These are phyloP conservation scores for Euwallacea similis DNA, from an alignment of 1,140 invertebrate species.

Conservation along the genomic window DNA sequence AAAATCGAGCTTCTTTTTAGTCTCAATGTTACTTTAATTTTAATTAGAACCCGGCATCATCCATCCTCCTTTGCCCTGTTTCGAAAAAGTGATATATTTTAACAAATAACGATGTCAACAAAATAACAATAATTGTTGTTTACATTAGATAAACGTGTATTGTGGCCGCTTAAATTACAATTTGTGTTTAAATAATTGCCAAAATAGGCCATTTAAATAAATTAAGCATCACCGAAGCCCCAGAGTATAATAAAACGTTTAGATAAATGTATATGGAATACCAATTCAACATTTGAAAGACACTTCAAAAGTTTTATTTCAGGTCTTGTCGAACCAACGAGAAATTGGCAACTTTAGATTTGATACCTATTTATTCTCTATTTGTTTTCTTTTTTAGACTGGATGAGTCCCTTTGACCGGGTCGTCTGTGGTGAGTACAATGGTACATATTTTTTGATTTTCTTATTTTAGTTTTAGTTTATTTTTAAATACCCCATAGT, in stretches of 20 bases:
- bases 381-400: conserved; percentile 68
- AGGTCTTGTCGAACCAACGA: no score
- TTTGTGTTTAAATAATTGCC: conserved; percentile 22
- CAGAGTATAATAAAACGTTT: not conserved
- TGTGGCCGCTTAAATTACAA: conserved; percentile 12
- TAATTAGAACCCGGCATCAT: no score
- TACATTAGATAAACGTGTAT: conserved; percentile 19
- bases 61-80: no score
- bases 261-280: not conserved
- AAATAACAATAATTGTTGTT: conserved; percentile 17
- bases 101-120: not conserved
- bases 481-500: not conserved
- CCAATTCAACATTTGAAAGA: not conserved
- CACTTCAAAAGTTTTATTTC: no score
- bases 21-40: no score
- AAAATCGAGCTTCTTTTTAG: no score
- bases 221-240: conserved; percentile 4
- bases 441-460: conserved; percentile 65
- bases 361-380: conserved; percentile 1
- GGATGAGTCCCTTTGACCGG: conserved; percentile 89
- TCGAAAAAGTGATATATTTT: no score
- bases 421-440: conserved; percentile 88
- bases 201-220: conserved; percentile 24
- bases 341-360: not conserved
- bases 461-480: conserved; percentile 43